phyloP scores from a whole-genome alignment of 2,888 invertebrate species.

The Dolichomitus sp. region DNA sequence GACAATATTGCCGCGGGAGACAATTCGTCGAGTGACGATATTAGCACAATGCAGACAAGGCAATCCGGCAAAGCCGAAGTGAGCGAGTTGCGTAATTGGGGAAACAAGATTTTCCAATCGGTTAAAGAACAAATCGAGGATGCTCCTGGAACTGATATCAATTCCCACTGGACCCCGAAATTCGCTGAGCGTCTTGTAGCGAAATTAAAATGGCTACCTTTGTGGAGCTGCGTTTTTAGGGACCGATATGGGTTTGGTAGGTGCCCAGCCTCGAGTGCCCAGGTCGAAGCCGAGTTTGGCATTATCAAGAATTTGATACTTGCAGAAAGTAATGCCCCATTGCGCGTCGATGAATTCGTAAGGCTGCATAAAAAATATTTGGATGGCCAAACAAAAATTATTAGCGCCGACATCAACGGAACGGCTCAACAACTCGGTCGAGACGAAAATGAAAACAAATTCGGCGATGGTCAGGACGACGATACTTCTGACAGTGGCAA shows the following conservation, averaged over 20 bases:
- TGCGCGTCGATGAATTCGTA: slow-evolving; percentile 20
- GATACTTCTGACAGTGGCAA: not conserved
- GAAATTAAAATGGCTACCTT: slow-evolving; percentile 34
- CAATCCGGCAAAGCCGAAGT: no score
- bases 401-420: not conserved
- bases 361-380: slow-evolving; percentile 37
- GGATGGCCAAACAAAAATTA: slow-evolving; percentile 20
- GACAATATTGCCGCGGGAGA: no score
- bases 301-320: slow-evolving; percentile 32
- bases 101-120: not conserved
- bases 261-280: slow-evolving; percentile 37
- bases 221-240: slow-evolving; percentile 46
- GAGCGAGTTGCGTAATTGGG: slow-evolving; percentile 38
- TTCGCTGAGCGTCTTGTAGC: slow-evolving; percentile 35
- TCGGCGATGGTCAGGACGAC: not conserved
- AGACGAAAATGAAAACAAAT: not conserved
- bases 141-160: slow-evolving; percentile 38
- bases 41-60: no score
- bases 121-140: slow-evolving; percentile 18
- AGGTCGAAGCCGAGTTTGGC: slow-evolving; percentile 37
- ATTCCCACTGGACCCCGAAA: slow-evolving; percentile 33
- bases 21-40: no score
- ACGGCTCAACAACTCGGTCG: not conserved
- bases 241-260: slow-evolving; percentile 43
- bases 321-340: not conserved